Conservation (phyloP, 2,113 vertebrate genomes). For the Isichthys henryi region DNA sequence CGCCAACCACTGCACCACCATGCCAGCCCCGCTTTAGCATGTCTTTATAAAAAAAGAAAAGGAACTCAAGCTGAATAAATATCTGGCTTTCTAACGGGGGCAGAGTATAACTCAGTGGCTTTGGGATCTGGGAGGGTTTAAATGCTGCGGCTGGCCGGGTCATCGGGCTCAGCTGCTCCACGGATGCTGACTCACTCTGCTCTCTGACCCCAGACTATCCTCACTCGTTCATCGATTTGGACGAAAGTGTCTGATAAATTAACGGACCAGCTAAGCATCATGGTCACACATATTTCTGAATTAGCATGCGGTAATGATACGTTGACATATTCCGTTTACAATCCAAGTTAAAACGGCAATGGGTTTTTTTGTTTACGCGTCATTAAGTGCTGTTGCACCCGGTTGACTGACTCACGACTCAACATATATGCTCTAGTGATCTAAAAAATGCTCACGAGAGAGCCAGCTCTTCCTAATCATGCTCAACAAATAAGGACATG, state of each 20-base stretch:
- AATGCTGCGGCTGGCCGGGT: neutral
- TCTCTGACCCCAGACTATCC: neutral
- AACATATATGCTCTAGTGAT: neutral
- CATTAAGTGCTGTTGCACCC: neutral
- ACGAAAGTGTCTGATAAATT: neutral
- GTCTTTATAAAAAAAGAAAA: neutral
- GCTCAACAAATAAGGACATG: neutral
- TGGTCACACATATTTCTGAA: neutral
- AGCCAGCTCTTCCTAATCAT: constrained; percentile 5
- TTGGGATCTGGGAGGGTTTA: neutral
- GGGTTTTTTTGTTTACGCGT: neutral
- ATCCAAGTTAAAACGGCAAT: neutral
- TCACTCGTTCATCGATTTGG: neutral
- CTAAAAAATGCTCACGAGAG: neutral
- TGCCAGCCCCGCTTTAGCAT: neutral
- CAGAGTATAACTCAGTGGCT: neutral
- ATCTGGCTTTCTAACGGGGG: neutral
- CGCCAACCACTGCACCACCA: neutral
- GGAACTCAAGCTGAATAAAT: neutral
- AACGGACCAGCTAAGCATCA: neutral
- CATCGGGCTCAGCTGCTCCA: neutral
- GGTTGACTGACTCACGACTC: neutral
- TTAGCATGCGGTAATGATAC: neutral
- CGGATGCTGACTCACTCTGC: neutral
- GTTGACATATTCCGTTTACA: neutral